Percentiles rank a stretch among this genome's conserved stretches.
These are phyloP conservation scores for Zele albiditarsus DNA, from an alignment of 2,888 invertebrate genomes.

Conservation along the genomic window DNA sequence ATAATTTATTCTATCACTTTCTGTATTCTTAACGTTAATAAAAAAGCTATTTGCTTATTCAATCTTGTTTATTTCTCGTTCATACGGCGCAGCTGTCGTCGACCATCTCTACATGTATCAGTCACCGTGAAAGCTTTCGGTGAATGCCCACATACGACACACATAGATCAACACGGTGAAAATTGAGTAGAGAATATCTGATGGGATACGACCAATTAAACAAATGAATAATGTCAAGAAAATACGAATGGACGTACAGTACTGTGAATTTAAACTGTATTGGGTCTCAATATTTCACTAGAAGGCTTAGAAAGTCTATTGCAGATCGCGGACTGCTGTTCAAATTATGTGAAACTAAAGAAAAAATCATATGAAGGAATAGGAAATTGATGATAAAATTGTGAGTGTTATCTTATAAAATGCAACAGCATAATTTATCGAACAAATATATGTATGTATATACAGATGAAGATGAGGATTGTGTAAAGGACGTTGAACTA, in stretches of 20 bases:
- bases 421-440: neutral
- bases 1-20: neutral
- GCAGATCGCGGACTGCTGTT: slow-evolving; percentile 18
- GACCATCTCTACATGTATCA: neutral
- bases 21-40: neutral
- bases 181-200: too few relatives aligned
- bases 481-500: slow-evolving; percentile 47
- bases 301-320: slow-evolving; percentile 48
- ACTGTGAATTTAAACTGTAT: slow-evolving; percentile 37
- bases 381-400: neutral
- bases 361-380: neutral
- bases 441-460: neutral
- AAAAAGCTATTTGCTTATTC: neutral
- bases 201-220: too few relatives aligned
- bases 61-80: neutral
- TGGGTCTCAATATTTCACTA: slow-evolving; percentile 44
- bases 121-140: neutral
- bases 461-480: neutral
- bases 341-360: neutral
- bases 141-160: neutral
- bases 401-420: neutral
- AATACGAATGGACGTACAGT: neutral
- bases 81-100: neutral
- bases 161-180: neutral
- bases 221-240: neutral